These are phyloP conservation scores for Cantharis lateralis DNA, from an alignment of 2,888 invertebrate species.

Conservation along the genomic window DNA sequence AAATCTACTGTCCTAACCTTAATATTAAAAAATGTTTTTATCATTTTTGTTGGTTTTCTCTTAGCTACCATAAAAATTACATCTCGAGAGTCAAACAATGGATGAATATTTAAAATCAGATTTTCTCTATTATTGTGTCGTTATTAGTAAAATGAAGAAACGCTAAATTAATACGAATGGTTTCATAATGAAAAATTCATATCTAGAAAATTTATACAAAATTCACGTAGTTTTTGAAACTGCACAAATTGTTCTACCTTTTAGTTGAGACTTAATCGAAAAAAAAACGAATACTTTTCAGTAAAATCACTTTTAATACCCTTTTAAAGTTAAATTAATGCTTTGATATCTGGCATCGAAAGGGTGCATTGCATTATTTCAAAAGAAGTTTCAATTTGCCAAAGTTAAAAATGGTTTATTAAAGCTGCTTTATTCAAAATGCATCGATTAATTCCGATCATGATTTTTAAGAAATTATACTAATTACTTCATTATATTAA, in stretches of 20 bases:
- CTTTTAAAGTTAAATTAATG: neutral
- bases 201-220: neutral
- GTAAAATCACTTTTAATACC: neutral
- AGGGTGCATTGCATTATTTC: neutral
- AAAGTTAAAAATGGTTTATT: neutral
- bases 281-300: neutral
- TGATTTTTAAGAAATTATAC: neutral
- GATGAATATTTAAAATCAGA: neutral
- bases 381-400: neutral
- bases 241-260: neutral
- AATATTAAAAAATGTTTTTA: neutral
- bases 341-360: neutral
- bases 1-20: neutral
- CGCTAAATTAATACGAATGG: neutral
- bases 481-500: neutral
- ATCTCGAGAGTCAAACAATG: neutral
- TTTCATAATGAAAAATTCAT: neutral
- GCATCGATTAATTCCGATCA: neutral
- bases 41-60: neutral
- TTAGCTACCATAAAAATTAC: neutral
- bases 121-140: neutral
- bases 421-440: neutral
- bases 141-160: neutral
- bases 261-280: neutral
- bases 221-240: neutral